phyloP scores from a whole-genome alignment of 2,113 vertebrate genomes.

The Percina caprodes region DNA sequence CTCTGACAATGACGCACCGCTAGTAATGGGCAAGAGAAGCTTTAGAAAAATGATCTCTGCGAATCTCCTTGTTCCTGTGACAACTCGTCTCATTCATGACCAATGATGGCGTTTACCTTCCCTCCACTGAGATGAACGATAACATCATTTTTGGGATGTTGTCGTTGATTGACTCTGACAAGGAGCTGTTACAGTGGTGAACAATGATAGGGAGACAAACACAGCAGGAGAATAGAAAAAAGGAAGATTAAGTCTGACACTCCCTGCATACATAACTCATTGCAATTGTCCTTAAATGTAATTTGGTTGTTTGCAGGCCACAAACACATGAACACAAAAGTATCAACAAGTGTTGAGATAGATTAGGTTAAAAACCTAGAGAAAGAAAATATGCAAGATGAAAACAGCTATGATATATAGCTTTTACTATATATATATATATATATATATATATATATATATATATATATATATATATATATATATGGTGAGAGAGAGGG shows the following conservation, averaged over 20 bases:
- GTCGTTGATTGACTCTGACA: constrained; percentile 41
- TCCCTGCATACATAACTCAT: constrained; percentile 8
- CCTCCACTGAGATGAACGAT: constrained; percentile 30
- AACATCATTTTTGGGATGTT: constrained; percentile 1
- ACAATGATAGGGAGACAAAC: constrained; percentile 31
- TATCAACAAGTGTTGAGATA: neutral
- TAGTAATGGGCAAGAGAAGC: constrained; percentile 1
- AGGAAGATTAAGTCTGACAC: constrained; percentile 27
- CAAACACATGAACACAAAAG: constrained; percentile 3
- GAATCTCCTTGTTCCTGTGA: constrained; percentile 32
- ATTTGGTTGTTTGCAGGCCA: constrained; percentile 2
- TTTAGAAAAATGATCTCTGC: constrained; percentile 39
- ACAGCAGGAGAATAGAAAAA: constrained; percentile 6
- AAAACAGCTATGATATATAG: neutral
- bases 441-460: too few species aligned
- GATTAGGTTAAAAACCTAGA: neutral
- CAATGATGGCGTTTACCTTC: constrained; percentile 39
- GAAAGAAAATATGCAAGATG: neutral
- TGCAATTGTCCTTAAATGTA: constrained; percentile 5
- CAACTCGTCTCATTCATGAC: constrained; percentile 35
- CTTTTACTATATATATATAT: too few species aligned
- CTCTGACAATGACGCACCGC: constrained; percentile 34
- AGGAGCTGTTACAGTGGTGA: constrained; percentile 27
- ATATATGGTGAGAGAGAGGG: too few species aligned
- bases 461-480: too few species aligned